phyloP scores from a whole-genome alignment of 1,140 invertebrate species.

The Drosophila nebulosa region DNA sequence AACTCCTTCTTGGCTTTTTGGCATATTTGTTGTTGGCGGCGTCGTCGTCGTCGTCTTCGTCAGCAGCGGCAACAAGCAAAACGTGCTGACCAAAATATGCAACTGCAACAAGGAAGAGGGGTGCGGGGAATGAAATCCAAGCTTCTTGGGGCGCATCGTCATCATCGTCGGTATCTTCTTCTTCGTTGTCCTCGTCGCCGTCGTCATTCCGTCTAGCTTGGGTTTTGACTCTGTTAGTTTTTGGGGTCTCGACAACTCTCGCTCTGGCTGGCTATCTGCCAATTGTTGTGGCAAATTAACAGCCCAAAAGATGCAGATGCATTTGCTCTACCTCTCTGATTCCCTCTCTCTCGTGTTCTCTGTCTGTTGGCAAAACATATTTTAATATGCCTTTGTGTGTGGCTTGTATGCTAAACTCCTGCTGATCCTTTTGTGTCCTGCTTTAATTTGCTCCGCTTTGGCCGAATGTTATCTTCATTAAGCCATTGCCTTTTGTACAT shows the following conservation, averaged over 20 bases:
- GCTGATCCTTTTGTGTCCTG: neutral
- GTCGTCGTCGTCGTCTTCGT: conserved; percentile 4
- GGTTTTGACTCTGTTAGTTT: conserved; percentile 63
- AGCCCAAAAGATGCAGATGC: conserved; percentile 51
- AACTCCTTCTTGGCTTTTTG: conserved; percentile 40
- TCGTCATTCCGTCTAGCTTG: conserved; percentile 71
- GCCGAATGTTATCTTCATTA: conserved; percentile 45
- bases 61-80: conserved; percentile 41
- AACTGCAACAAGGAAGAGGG: conserved; percentile 45
- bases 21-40: conserved; percentile 66
- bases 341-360: conserved; percentile 15
- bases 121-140: conserved; percentile 17
- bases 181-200: conserved; percentile 9
- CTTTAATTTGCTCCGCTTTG: neutral
- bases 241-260: conserved; percentile 14
- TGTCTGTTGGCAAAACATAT: conserved; percentile 58
- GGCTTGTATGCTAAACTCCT: conserved; percentile 28
- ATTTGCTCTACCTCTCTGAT: conserved; percentile 20
- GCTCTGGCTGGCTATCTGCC: conserved; percentile 70
- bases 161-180: neutral
- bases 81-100: conserved; percentile 52
- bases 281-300: conserved; percentile 77
- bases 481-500: neutral
- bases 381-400: conserved; percentile 75
- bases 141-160: conserved; percentile 28